These are phyloP conservation scores for Stictonetta naevosa DNA, from an alignment of 2,113 vertebrate species.

Conservation along the genomic window DNA sequence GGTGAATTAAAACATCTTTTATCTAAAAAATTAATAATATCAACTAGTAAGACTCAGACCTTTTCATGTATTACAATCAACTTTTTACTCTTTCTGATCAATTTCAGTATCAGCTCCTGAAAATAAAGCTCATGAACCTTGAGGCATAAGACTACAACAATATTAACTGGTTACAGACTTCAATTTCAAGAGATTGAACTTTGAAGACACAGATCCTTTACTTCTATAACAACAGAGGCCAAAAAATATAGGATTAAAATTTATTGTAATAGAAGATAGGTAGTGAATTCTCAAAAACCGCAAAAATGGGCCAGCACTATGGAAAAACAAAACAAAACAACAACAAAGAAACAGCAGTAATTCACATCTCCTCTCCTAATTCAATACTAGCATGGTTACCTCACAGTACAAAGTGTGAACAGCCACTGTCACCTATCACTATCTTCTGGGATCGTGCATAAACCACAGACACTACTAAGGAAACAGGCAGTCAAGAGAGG, in stretches of 20 bases:
- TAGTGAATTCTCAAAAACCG: background rate
- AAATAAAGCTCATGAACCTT: background rate
- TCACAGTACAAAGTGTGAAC: background rate
- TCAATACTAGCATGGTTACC: background rate
- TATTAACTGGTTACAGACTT: constrained; percentile 47
- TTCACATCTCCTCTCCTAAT: background rate
- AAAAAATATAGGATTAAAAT: background rate
- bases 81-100: background rate
- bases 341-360: background rate
- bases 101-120: background rate
- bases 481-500: background rate
- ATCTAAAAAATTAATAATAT: background rate
- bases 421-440: background rate
- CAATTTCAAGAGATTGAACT: constrained; percentile 54
- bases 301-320: background rate
- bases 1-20: background rate
- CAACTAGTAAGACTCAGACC: background rate
- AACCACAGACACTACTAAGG: background rate
- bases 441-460: background rate
- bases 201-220: constrained; percentile 26
- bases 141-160: background rate
- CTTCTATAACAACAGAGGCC: background rate
- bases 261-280: background rate
- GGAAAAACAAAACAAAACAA: background rate
- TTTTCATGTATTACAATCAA: background rate